Evolutionary conservation across 2,113 vertebrate genomes (phyloP), one percentile per base, ranked within the genome.

Genomic region (Camelus bactrianus): DNA sequence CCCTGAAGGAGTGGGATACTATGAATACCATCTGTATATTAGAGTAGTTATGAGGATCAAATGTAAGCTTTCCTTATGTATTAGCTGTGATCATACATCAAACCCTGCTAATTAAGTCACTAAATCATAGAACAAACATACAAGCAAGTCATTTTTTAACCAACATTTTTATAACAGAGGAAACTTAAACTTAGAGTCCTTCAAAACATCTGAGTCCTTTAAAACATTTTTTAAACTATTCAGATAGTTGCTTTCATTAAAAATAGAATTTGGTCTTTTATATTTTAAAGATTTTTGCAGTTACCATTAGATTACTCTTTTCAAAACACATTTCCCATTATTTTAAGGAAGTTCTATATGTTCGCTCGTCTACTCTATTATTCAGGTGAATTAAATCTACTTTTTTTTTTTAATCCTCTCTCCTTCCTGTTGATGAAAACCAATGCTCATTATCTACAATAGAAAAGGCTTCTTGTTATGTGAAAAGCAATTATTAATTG

Each of bases 401-500:
- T 32, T 79, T 91, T 67, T 87, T 87, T 67, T 32, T 42, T 42
- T 42, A 42, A 92, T 89, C n/a, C 52, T 42, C 12, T 87, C 1
- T 1, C n/a, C 9, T 83, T 94, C 87, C n/a, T 92, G 75, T 46
- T 90, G 50, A 62, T 91, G 70, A 95, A 93, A 85, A 70, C 19
- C 60, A 94, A 2, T 75, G 24, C 32, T 92, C 20, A 87, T 92
- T 92, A 48, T 50, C 69, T 62, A 20, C n/a, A 92, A 32, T 60
- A 62, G 65, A 88, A 95, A 89, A 82, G 52, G 20, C 56, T 75
- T 82, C 67, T 89, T 92, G 30, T 88, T 92, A 86, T 91, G 52
- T 89, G 8, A 70, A 80, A 91, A 80, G 65, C 82, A 85, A 62
- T 84, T 80, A 95, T 96, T 95, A 85, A 76, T 92, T 73, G 86